Evolutionary conservation across 2,797 vertebrate species (phyloP).

Genomic region (Hydrophis major): DNA sequence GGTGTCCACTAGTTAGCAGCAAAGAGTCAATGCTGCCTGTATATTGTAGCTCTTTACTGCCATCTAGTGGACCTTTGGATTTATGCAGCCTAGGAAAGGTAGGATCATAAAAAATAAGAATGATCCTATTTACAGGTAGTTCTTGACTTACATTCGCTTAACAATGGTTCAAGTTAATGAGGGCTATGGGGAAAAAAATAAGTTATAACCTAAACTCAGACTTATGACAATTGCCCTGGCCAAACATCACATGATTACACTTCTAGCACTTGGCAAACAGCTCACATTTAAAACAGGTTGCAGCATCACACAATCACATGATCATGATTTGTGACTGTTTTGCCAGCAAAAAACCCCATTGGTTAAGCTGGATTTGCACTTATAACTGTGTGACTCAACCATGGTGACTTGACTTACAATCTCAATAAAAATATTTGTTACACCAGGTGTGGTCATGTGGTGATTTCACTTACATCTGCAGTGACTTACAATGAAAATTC

Average conservation of each 20-base stretch:
- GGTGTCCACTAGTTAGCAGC: neutral
- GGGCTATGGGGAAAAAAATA: neutral
- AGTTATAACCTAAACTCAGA: neutral
- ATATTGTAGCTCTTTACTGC: neutral
- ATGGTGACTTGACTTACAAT: neutral
- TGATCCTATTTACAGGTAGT: neutral
- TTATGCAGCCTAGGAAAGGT: neutral
- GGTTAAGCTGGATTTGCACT: neutral
- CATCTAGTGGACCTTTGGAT: neutral
- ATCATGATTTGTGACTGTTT: neutral
- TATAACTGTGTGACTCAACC: neutral
- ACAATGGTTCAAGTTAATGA: neutral
- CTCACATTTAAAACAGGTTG: neutral
- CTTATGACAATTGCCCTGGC: neutral
- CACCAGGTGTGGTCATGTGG: neutral
- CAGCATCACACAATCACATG: too few species aligned
- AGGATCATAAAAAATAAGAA: neutral
- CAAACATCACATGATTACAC: neutral
- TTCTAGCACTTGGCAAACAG: neutral
- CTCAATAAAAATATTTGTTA: neutral
- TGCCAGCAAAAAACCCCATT: neutral
- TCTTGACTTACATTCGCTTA: neutral
- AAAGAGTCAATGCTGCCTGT: neutral
- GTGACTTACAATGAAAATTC: neutral
- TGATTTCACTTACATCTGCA: neutral